Percentiles rank a stretch among this genome's conserved stretches.
These are phyloP conservation scores for Hylyphantes graminicola DNA, from an alignment of 1,140 invertebrate species.

Conservation along the genomic window DNA sequence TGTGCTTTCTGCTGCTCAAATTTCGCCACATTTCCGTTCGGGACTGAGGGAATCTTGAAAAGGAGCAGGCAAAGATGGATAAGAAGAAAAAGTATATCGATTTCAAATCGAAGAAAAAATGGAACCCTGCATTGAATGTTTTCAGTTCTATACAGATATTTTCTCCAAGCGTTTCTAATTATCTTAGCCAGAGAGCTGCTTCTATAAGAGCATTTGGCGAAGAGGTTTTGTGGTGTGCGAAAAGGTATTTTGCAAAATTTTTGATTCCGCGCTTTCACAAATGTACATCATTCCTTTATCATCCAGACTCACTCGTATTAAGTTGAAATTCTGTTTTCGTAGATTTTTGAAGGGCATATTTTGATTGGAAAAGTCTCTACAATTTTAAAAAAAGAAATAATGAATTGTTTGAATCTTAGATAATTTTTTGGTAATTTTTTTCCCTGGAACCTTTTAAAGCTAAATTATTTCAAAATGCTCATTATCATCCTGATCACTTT, in stretches of 20 bases:
- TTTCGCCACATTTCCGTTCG: slow-evolving; percentile 51
- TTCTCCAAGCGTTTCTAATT: slow-evolving; percentile 49
- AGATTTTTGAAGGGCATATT: no score
- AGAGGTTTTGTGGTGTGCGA: not conserved
- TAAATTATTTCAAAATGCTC: no score
- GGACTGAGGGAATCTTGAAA: slow-evolving; percentile 41
- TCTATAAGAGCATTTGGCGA: slow-evolving; percentile 37
- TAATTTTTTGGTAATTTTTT: no score
- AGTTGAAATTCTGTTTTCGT: no score
- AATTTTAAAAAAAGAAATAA: no score
- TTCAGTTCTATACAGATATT: slow-evolving; percentile 36
- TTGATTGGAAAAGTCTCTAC: no score
- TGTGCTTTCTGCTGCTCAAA: slow-evolving; percentile 44
- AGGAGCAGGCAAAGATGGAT: not conserved
- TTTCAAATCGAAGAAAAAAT: not conserved
- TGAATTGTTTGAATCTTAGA: no score
- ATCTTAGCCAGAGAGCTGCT: slow-evolving; percentile 40
- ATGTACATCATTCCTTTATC: not conserved
- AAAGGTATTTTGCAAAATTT: slow-evolving; percentile 44
- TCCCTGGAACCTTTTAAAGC: no score
- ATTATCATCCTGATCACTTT: no score
- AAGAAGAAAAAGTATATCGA: not conserved
- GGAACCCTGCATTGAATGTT: slow-evolving; percentile 19
- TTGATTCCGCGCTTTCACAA: slow-evolving; percentile 8
- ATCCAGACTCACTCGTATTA: no score